These are phyloP conservation scores for Lithophane semibrunnea DNA, from an alignment of 2,888 invertebrate genomes.

Conservation along the genomic window DNA sequence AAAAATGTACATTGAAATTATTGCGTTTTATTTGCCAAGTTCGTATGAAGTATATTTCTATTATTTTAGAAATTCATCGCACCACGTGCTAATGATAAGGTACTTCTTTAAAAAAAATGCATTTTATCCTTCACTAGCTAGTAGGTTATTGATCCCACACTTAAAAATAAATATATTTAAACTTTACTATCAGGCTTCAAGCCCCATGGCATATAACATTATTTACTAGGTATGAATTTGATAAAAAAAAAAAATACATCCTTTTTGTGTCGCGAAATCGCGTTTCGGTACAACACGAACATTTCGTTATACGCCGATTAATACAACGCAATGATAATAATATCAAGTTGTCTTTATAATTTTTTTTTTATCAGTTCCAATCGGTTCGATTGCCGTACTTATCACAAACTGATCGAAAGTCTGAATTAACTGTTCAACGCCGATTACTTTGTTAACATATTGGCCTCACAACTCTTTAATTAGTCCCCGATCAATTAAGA, in stretches of 20 bases:
- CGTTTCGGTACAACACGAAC: background rate
- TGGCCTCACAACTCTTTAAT: conserved; percentile 66
- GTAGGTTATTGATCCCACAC: background rate
- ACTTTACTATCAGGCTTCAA: no score
- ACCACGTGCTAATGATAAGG: background rate
- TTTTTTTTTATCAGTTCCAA: conserved; percentile 16
- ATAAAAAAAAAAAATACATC: background rate
- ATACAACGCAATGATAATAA: background rate
- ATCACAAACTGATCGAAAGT: conserved; percentile 39
- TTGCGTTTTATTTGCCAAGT: background rate
- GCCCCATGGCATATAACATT: no score
- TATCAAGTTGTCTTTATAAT: background rate
- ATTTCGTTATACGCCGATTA: background rate
- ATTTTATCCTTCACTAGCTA: background rate
- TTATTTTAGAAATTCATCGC: background rate
- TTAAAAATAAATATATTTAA: background rate
- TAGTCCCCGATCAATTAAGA: conserved; percentile 72
- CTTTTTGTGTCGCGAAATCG: background rate
- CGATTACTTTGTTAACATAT: conserved; percentile 67
- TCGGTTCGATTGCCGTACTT: conserved; percentile 33
- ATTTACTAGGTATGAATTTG: background rate
- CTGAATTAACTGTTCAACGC: conserved; percentile 47
- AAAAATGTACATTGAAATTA: conserved; percentile 11
- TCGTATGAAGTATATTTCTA: background rate
- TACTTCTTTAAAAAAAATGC: background rate